A percentile compares a stretch with the other conserved stretches of the same genome.
Conservation (phyloP, 23 tunicate genomes). For the Trididemnum miniatum region DNA sequence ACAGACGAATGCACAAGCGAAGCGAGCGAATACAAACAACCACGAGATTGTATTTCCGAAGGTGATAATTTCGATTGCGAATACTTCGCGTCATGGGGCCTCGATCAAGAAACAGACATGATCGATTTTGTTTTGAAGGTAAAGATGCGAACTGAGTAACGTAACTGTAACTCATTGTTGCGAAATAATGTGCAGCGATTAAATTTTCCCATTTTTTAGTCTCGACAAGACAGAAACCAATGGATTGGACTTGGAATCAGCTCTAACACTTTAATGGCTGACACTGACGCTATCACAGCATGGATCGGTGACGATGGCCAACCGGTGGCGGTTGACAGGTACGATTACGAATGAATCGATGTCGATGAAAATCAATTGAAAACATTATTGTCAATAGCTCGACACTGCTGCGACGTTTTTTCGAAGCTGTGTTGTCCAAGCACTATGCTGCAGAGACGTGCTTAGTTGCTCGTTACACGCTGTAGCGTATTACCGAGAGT, state of each 20-base stretch:
- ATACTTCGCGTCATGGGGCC: slow-evolving; percentile 40
- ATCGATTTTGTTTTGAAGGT: slow-evolving; percentile 39
- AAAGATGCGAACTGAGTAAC: background rate
- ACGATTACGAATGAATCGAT: no score
- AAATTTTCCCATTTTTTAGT: no score
- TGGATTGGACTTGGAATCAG: slow-evolving; percentile 69
- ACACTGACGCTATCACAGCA: slow-evolving; percentile 56
- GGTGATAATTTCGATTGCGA: slow-evolving; percentile 41
- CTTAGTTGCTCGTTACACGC: no score
- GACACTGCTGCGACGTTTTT: no score
- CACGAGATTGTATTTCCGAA: slow-evolving; percentile 2
- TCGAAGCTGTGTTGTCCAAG: no score
- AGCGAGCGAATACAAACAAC: slow-evolving; percentile 22
- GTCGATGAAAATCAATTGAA: no score
- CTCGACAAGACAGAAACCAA: slow-evolving; percentile 17
- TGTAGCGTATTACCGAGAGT: no score
- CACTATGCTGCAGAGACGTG: no score
- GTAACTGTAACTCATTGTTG: background rate
- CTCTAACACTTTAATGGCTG: slow-evolving; percentile 29
- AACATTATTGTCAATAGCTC: no score
- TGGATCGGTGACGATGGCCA: slow-evolving; percentile 24
- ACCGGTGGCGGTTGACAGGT: slow-evolving; percentile 52
- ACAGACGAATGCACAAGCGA: slow-evolving; percentile 14
- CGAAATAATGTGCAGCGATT: no score
- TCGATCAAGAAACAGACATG: background rate